These are phyloP conservation scores for Falcaria lacertinaria DNA, from an alignment of 2,888 invertebrate species.

Conservation along the genomic window DNA sequence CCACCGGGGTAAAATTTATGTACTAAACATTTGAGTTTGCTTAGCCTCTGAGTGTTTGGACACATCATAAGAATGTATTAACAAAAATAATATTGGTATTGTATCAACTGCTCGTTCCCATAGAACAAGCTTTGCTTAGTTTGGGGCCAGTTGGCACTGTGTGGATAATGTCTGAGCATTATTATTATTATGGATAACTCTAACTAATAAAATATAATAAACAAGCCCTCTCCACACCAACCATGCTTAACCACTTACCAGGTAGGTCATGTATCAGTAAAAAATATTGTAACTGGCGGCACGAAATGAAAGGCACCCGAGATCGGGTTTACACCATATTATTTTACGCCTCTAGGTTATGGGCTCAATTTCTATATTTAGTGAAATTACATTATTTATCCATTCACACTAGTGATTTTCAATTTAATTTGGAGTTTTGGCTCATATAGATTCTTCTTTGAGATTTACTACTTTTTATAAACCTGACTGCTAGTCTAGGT, in stretches of 20 bases:
- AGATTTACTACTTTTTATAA: too few relatives aligned
- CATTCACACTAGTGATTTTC: background rate
- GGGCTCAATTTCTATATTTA: background rate
- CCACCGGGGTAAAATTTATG: too few relatives aligned
- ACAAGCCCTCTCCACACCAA: slow-evolving; percentile 27
- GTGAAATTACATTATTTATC: background rate
- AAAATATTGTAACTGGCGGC: slow-evolving; percentile 47
- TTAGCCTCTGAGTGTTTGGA: too few relatives aligned
- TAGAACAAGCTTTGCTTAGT: too few relatives aligned
- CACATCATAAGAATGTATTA: too few relatives aligned
- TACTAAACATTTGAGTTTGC: too few relatives aligned
- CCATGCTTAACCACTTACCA: slow-evolving; percentile 13
- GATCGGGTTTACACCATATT: slow-evolving; percentile 27
- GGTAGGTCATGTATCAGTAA: slow-evolving; percentile 35
- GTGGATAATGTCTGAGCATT: too few relatives aligned
- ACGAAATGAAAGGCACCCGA: slow-evolving; percentile 49
- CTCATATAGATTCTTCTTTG: too few relatives aligned
- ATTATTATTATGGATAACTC: background rate
- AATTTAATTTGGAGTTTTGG: background rate
- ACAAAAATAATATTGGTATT: too few relatives aligned
- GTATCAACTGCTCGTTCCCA: too few relatives aligned
- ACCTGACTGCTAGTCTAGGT: too few relatives aligned
- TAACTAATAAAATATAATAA: background rate
- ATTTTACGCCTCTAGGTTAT: slow-evolving; percentile 11
- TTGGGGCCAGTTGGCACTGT: too few relatives aligned